A percentile compares a stretch with the other conserved stretches of the same genome.
phyloP scores from a whole-genome alignment of 1,140 invertebrate species.

The Diploscapter pachys region DNA sequence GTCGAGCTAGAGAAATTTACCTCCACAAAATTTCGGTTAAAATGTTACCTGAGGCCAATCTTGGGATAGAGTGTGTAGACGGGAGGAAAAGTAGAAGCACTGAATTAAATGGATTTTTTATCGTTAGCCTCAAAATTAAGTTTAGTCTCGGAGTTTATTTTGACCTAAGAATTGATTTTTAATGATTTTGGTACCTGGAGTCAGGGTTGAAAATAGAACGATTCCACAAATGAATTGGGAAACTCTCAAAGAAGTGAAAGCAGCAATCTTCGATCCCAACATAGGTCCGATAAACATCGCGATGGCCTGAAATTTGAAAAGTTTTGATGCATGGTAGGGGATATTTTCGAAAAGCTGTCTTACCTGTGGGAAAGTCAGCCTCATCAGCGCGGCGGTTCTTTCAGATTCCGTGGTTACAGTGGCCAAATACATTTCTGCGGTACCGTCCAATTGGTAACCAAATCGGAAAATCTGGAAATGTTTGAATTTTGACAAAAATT shows the following conservation, averaged over 20 bases:
- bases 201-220: slow-evolving; percentile 41
- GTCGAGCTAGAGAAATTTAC: slow-evolving; percentile 29
- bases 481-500: too few relatives aligned
- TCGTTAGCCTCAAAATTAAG: too few relatives aligned
- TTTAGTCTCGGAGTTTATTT: too few relatives aligned
- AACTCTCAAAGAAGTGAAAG: slow-evolving; percentile 49
- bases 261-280: slow-evolving; percentile 48
- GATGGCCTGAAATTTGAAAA: slow-evolving; percentile 30
- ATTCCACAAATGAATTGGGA: slow-evolving; percentile 52
- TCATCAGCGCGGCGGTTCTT: slow-evolving; percentile 53
- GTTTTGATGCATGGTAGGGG: too few relatives aligned
- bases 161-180: too few relatives aligned
- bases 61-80: slow-evolving; percentile 54
- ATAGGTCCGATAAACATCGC: slow-evolving; percentile 55
- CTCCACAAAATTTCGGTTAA: too few relatives aligned
- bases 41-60: slow-evolving; percentile 39
- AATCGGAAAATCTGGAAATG: slow-evolving; percentile 43
- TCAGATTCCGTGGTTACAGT: slow-evolving; percentile 58
- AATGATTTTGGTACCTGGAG: slow-evolving; percentile 28
- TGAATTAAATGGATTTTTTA: too few relatives aligned
- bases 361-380: slow-evolving; percentile 53
- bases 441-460: slow-evolving; percentile 56
- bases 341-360: background rate
- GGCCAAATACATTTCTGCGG: slow-evolving; percentile 58
- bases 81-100: slow-evolving; percentile 54